phyloP scores from a whole-genome alignment of 2,113 vertebrate genomes.

The Psilopogon haemacephalus region DNA sequence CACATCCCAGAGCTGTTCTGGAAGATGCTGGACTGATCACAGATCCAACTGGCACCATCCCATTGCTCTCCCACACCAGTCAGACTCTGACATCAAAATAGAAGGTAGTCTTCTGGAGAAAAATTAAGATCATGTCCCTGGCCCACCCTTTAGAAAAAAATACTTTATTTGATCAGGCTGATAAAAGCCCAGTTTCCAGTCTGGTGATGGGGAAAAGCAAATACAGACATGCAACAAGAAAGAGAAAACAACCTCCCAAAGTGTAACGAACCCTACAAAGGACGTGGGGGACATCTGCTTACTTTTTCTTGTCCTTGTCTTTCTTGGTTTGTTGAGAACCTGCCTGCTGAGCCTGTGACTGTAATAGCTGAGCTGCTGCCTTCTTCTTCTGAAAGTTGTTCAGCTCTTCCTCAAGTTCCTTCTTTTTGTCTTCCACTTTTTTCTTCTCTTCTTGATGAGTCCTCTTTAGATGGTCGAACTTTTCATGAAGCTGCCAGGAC shows the following conservation, averaged over 20 bases:
- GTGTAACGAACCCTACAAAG: slow-evolving; percentile 34
- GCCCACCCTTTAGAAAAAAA: slow-evolving; percentile 66
- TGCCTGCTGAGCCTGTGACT: slow-evolving; percentile 83
- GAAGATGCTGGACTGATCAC: background rate
- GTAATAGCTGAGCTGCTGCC: slow-evolving; percentile 79
- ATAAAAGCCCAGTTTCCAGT: slow-evolving; percentile 66
- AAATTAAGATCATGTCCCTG: slow-evolving; percentile 62
- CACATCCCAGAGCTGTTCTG: background rate
- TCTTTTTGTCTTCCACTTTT: slow-evolving; percentile 85
- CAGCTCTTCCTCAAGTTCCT: slow-evolving; percentile 84
- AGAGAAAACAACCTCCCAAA: slow-evolving; percentile 30
- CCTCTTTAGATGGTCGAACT: slow-evolving; percentile 83
- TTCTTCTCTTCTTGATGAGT: slow-evolving; percentile 86
- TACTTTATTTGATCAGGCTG: slow-evolving; percentile 62
- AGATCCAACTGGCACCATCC: background rate
- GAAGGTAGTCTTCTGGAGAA: slow-evolving; percentile 44
- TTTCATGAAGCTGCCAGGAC: slow-evolving; percentile 78
- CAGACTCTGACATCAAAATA: background rate
- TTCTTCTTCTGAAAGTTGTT: slow-evolving; percentile 84
- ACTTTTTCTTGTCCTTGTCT: slow-evolving; percentile 90
- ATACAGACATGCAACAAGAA: slow-evolving; percentile 73
- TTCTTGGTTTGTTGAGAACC: slow-evolving; percentile 85
- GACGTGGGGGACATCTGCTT: slow-evolving; percentile 66
- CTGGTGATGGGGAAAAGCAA: slow-evolving; percentile 67
- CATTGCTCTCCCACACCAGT: slow-evolving; percentile 4